Percentiles rank a stretch among this genome's conserved stretches.
phyloP scores from a whole-genome alignment of 2,113 vertebrate species.

The Stigmatopora nigra region DNA sequence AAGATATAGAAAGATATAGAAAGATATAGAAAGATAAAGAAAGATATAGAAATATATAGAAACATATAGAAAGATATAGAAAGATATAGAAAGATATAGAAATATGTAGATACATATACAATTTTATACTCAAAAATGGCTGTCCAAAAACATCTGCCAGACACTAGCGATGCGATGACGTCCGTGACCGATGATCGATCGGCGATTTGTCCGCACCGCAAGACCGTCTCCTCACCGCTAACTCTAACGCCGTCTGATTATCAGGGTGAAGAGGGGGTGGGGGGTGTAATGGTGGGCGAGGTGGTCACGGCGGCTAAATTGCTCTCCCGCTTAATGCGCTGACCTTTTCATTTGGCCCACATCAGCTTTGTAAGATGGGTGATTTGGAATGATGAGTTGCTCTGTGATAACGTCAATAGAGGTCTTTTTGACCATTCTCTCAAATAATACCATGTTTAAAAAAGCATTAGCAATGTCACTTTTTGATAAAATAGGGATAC shows the following conservation, averaged over 20 bases:
- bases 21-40: too few species aligned
- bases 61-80: too few species aligned
- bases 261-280: not conserved
- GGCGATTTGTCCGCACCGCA: slow-evolving; percentile 65
- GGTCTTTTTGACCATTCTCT: slow-evolving; percentile 15
- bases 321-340: slow-evolving; percentile 60
- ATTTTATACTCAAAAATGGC: too few species aligned
- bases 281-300: too few species aligned
- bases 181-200: slow-evolving; percentile 68
- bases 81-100: too few species aligned
- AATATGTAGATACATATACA: too few species aligned
- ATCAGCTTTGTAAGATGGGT: slow-evolving; percentile 12
- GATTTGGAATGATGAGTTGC: slow-evolving; percentile 31
- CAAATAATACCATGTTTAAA: slow-evolving; percentile 5
- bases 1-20: too few species aligned
- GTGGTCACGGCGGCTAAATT: slow-evolving; percentile 47
- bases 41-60: too few species aligned
- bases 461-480: slow-evolving; percentile 1
- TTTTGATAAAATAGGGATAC: not conserved
- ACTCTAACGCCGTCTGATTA: slow-evolving; percentile 65
- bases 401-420: slow-evolving; percentile 21
- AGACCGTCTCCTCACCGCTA: slow-evolving; percentile 74
- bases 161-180: slow-evolving; percentile 63
- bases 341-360: slow-evolving; percentile 51
- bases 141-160: not conserved